A percentile compares a stretch with the other conserved stretches of the same genome.
Evolutionary conservation across 2,797 vertebrate genomes (phyloP).

Genomic region (Aplochiton taeniatus): DNA sequence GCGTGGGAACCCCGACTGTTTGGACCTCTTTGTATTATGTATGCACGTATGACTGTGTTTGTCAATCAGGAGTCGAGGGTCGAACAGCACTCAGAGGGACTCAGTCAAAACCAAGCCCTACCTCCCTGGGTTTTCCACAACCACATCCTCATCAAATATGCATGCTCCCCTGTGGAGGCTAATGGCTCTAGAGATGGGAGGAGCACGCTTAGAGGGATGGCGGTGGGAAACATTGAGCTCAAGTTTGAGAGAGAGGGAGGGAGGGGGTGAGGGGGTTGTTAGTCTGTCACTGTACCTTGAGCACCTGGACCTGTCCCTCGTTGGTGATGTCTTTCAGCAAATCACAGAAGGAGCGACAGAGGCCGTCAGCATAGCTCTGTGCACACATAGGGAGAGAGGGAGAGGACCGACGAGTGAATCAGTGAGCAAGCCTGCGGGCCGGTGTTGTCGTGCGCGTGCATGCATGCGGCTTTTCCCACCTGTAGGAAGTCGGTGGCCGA

Average conservation of each 20-base stretch:
- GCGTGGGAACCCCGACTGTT: no score
- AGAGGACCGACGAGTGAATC: not conserved
- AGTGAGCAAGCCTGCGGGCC: no score
- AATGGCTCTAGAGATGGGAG: not conserved
- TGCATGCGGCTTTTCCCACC: conserved; percentile 70
- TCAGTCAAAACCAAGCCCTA: no score
- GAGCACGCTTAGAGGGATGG: no score
- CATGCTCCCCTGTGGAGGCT: no score
- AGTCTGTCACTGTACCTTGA: conserved; percentile 86
- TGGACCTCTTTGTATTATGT: no score
- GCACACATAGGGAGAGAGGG: conserved; percentile 31
- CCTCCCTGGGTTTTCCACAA: no score
- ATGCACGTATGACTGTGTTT: no score
- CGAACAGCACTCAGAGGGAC: no score
- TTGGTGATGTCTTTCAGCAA: conserved; percentile 86
- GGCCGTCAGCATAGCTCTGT: conserved; percentile 83
- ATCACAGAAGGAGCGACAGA: conserved; percentile 86
- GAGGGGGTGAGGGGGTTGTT: conserved; percentile 12
- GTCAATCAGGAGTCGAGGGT: no score
- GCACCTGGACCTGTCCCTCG: conserved; percentile 90
- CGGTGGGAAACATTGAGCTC: not conserved
- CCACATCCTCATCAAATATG: no score
- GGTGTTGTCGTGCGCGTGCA: conserved; percentile 10
- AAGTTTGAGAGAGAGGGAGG: not conserved
- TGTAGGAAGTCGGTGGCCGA: conserved; percentile 92